Conservation (phyloP, 64 coral and sea anemone genomes). For the Dendronephthya gigantea region DNA sequence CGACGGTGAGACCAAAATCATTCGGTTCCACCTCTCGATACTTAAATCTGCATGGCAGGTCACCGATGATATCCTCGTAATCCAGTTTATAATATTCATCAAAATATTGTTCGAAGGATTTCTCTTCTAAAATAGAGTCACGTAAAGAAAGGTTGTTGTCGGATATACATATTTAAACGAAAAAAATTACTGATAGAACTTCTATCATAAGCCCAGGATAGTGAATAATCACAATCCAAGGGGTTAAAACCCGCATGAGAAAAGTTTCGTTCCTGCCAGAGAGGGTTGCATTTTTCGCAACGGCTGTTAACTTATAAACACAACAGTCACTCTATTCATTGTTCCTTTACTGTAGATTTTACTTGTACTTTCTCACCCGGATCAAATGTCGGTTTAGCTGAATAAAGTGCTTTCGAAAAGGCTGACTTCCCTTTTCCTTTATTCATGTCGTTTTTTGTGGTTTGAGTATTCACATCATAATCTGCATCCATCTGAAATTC, state of each 20-base stretch:
- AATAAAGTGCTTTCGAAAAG: conserved; percentile 41
- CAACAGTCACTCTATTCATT: background rate
- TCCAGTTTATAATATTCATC: conserved; percentile 98
- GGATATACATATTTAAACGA: no score
- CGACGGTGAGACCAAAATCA: conserved; percentile 72
- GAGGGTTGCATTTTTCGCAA: no score
- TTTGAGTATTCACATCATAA: conserved; percentile 30
- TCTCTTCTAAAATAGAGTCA: conserved; percentile 48
- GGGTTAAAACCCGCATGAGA: no score
- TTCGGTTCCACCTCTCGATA: conserved; percentile 78
- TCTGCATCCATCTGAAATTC: conserved; percentile 77
- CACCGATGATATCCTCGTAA: conserved; percentile 91
- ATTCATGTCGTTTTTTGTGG: conserved; percentile 22
- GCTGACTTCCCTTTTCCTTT: conserved; percentile 37
- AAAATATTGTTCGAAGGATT: conserved; percentile 96
- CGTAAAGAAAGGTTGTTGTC: no score
- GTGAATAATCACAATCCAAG: no score
- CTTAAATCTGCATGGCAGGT: conserved; percentile 89
- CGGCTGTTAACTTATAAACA: no score
- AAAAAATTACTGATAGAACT: no score
- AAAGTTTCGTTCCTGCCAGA: no score
- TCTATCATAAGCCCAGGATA: no score
- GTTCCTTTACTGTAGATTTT: background rate
- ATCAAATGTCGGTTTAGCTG: conserved; percentile 68
- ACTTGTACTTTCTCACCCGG: conserved; percentile 44